A percentile compares a stretch with the other conserved stretches of the same genome.
Evolutionary conservation across 2,888 invertebrate species (phyloP).

Genomic region (Nesidiocoris tenuis): DNA sequence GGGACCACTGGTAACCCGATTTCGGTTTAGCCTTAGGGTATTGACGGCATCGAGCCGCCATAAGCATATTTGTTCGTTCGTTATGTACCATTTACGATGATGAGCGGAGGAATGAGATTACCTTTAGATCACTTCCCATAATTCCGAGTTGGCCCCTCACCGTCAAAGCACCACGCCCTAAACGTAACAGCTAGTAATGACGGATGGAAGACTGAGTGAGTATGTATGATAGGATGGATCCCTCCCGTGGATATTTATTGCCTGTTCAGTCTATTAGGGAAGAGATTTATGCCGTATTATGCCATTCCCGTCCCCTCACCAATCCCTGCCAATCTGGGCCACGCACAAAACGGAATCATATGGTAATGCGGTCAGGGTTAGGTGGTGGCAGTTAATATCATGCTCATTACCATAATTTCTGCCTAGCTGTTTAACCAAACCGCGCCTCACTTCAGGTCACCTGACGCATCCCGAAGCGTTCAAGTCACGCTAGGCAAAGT

Average conservation of each 20-base stretch:
- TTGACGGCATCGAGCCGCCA: too few species aligned
- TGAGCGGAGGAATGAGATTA: too few species aligned
- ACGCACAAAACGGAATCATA: not conserved
- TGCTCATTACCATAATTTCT: constrained; percentile 29
- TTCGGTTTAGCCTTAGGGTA: too few species aligned
- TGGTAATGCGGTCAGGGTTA: constrained; percentile 17
- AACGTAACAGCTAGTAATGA: too few species aligned
- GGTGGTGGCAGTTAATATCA: constrained; percentile 13
- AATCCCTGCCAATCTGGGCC: not conserved
- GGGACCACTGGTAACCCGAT: too few species aligned
- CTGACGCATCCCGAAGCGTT: not conserved
- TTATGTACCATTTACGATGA: too few species aligned
- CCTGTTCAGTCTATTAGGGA: constrained; percentile 27
- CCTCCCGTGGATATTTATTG: constrained; percentile 15
- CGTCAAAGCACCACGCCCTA: not conserved
- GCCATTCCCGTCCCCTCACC: not conserved
- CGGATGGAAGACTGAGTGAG: constrained; percentile 8
- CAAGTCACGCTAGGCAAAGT: not conserved
- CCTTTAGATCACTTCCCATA: constrained; percentile 16
- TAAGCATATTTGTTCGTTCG: too few species aligned
- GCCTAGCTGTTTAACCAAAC: constrained; percentile 20
- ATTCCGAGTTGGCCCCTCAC: not conserved
- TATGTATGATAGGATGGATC: not conserved
- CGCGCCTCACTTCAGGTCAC: constrained; percentile 8
- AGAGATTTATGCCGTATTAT: constrained; percentile 30